phyloP scores from a whole-genome alignment of 2,113 vertebrate genomes.

The Hyla sarda region DNA sequence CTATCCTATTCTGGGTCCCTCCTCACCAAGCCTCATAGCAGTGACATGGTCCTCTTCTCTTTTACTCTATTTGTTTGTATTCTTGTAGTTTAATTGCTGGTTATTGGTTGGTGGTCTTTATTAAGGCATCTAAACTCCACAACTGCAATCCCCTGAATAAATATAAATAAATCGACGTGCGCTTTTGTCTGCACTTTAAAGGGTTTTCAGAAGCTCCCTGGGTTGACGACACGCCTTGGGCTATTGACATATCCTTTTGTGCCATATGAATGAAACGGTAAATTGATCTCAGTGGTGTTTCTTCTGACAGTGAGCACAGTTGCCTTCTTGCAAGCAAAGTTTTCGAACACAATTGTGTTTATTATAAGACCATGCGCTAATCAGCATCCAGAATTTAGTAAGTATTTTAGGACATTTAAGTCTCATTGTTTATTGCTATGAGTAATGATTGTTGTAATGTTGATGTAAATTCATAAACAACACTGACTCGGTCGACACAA shows the following conservation, averaged over 20 bases:
- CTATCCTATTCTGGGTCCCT: too few species aligned
- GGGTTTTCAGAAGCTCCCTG: slow-evolving; percentile 61
- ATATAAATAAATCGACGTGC: not conserved
- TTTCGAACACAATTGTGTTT: slow-evolving; percentile 14
- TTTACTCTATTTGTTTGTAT: not conserved
- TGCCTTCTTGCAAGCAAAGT: slow-evolving; percentile 58
- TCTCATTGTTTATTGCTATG: not conserved
- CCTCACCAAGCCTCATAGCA: too few species aligned
- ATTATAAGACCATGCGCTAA: not conserved
- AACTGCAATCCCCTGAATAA: not conserved
- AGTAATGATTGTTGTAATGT: not conserved
- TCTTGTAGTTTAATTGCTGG: not conserved
- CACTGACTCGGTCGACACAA: not conserved
- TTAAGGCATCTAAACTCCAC: not conserved
- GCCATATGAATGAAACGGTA: slow-evolving; percentile 68
- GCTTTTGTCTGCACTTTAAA: slow-evolving; percentile 52
- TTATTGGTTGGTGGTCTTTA: too few species aligned
- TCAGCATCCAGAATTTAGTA: slow-evolving; percentile 11
- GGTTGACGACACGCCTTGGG: slow-evolving; percentile 64
- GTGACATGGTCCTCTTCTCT: too few species aligned
- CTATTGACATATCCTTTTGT: slow-evolving; percentile 69
- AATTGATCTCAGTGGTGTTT: slow-evolving; percentile 69
- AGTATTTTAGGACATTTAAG: not conserved
- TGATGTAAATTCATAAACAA: too few species aligned
- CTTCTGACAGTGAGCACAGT: slow-evolving; percentile 55